Evolutionary conservation across 2,888 invertebrate species (phyloP), one percentile per base, ranked within the genome.

Genomic region (Archips crataeganus): DNA sequence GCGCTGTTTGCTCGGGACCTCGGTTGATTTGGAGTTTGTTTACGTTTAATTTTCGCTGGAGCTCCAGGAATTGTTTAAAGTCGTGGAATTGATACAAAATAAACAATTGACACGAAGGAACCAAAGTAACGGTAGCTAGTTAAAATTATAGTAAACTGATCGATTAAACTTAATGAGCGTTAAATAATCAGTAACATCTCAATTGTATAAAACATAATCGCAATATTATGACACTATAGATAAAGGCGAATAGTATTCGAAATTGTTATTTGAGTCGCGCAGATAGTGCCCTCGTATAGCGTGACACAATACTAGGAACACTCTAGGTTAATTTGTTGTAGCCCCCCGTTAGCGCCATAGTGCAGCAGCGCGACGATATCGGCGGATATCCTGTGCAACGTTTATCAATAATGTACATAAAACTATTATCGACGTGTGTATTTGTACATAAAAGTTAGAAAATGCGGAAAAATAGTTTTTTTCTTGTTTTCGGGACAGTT

Each of bases 41-140:
- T 70, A 74, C 71, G 75, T 77, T 74, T 70, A 70, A 77, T 71
- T 75, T 77, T 66, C 75, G 67, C 70, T 76, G 74, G 74, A 77
- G 76, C 69, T 78, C 79, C 84, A 85, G 91, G 91, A 92, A 91
- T 92, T 92, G 92, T 87, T 87, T 79, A 83, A 82, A 84, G 86
- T 85, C 80, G 81, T 85, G 93, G 91, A 93, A 93, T 93, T 93
- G 93, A 93, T 87, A 81, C 77, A 84, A 85, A 81, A 82, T 83
- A 83, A 86, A 85, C 84, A 88, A 86, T 85, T 85, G 85, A 87
- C 70, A 59, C 72, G 68, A 90, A 87, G 85, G 92, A 91, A 92
- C 92, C 92, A 93, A 92, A 87, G 81, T 85, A 87, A 88, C 80
- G 84, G 77, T 87, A 86, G 83, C 75, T 71, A 80, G 80, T 78